Evolutionary conservation across 2,888 invertebrate genomes (phyloP), one percentile per base, ranked within the genome.

Genomic region (Hemithea aestivaria): DNA sequence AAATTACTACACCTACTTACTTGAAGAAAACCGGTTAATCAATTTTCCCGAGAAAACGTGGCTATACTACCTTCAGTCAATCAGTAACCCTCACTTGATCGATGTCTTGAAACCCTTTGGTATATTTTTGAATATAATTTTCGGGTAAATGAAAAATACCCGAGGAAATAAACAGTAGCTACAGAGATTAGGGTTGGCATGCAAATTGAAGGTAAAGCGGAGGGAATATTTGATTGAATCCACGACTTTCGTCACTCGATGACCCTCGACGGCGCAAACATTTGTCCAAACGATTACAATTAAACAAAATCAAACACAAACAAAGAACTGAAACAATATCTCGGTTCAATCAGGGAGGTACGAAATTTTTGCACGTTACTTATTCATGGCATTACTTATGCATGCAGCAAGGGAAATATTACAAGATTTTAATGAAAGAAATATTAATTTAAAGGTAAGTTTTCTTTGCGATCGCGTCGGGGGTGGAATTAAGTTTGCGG

Each of bases 351-450:
- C 74, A 72, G 62, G 45, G 54, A 47, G 51, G 50, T 48, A 48
- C 46, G 57, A 62, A 60, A 76, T 76, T 85, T 85, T 83, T 83
- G 78, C 80, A 69, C 73, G 73, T 73, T 67, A 71, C 77, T 80
- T 85, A 87, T 87, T 87, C 87, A 87, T 77, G 54, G 72, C 67
- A 88, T 88, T 88, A 87, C 85, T 88, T 88, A 88, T 88, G 87
- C 88, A 88, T 87, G 84, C 88, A 88, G 87, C 87, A 80, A 77
- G 69, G 81, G 80, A 87, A 87, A 87, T 85, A 88, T 88, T 88
- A 87, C 87, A 87, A 85, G 83, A 77, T 87, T 87, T 87, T 88
- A 88, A 88, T 88, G 88, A 87, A 88, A 87, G 88, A 88, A 87
- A 87, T 87, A 87, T 87, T 87, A 87, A 87, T 85, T 87, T 85